Conservation (phyloP, 2,888 invertebrate species). For the Drosophila affinis region DNA sequence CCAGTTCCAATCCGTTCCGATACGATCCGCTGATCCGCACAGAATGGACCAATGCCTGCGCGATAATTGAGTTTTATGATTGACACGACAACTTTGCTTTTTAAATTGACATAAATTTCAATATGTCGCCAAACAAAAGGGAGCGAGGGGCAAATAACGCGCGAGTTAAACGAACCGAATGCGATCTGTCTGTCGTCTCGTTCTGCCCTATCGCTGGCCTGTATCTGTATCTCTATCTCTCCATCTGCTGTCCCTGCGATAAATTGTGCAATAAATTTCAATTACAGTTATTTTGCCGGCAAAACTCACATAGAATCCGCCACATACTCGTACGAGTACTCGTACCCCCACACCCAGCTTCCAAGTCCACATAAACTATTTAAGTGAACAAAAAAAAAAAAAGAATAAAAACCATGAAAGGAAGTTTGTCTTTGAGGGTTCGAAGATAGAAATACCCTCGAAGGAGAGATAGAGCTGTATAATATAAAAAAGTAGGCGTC, state of each 20-base stretch:
- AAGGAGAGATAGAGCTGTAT: too few species aligned
- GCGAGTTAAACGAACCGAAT: slow-evolving; percentile 46
- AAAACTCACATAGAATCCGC: slow-evolving; percentile 50
- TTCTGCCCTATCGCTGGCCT: not conserved
- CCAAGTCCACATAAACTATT: slow-evolving; percentile 45
- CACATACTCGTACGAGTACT: slow-evolving; percentile 4
- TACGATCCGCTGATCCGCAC: slow-evolving; percentile 1
- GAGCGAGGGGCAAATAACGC: slow-evolving; percentile 31
- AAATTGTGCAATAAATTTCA: slow-evolving; percentile 84
- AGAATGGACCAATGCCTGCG: slow-evolving; percentile 32
- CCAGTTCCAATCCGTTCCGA: not conserved
- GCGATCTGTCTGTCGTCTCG: slow-evolving; percentile 15
- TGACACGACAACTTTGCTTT: slow-evolving; percentile 80
- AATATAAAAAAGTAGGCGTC: too few species aligned
- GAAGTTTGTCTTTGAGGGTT: not conserved
- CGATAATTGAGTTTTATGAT: slow-evolving; percentile 80
- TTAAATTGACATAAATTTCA: slow-evolving; percentile 82
- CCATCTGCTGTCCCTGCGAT: slow-evolving; percentile 72
- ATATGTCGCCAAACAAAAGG: slow-evolving; percentile 70
- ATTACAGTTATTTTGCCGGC: slow-evolving; percentile 79
- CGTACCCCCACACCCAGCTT: slow-evolving; percentile 11
- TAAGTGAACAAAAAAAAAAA: slow-evolving; percentile 37
- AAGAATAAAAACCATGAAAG: slow-evolving; percentile 56
- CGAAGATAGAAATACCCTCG: not conserved
- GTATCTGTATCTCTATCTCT: slow-evolving; percentile 31